Evolutionary conservation across 1,140 invertebrate species (phyloP).

Genomic region (Teleopsis dalmanni): DNA sequence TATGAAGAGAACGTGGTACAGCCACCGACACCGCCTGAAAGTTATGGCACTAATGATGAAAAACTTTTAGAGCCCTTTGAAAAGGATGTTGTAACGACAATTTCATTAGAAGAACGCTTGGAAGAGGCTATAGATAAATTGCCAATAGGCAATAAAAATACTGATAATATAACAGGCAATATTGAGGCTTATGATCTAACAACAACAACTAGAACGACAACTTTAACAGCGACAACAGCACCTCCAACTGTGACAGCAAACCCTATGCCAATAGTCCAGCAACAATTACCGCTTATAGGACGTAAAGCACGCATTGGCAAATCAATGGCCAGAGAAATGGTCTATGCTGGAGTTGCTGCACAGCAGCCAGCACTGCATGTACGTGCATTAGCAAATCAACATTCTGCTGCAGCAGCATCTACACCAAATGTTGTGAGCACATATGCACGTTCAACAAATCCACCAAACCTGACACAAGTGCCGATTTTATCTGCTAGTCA

Average conservation of each 20-base stretch:
- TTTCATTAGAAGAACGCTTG: conserved; percentile 4
- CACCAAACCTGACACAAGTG: not conserved
- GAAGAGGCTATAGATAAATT: conserved; percentile 12
- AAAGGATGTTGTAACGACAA: conserved; percentile 30
- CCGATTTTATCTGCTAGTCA: not conserved
- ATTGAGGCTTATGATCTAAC: conserved; percentile 36
- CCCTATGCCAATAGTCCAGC: too few relatives aligned
- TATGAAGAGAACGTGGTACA: conserved; percentile 39
- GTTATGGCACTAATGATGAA: conserved; percentile 34
- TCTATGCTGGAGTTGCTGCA: conserved; percentile 23
- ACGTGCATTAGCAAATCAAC: not conserved
- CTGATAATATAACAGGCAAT: conserved; percentile 2
- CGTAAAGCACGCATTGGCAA: conserved; percentile 60
- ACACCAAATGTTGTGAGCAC: conserved; percentile 6
- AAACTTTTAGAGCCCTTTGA: conserved; percentile 32
- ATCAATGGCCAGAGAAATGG: conserved; percentile 54
- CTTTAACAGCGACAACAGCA: conserved; percentile 9
- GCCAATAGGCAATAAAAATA: conserved; percentile 11
- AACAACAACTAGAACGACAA: conserved; percentile 18
- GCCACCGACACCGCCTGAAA: conserved; percentile 36
- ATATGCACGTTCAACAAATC: conserved; percentile 3
- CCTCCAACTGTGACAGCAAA: not conserved
- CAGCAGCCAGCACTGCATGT: not conserved
- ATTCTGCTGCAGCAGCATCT: conserved; percentile 3
- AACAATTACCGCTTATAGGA: conserved; percentile 20